phyloP scores from a whole-genome alignment of 2,113 vertebrate species.

The Coryphaenoides rupestris region DNA sequence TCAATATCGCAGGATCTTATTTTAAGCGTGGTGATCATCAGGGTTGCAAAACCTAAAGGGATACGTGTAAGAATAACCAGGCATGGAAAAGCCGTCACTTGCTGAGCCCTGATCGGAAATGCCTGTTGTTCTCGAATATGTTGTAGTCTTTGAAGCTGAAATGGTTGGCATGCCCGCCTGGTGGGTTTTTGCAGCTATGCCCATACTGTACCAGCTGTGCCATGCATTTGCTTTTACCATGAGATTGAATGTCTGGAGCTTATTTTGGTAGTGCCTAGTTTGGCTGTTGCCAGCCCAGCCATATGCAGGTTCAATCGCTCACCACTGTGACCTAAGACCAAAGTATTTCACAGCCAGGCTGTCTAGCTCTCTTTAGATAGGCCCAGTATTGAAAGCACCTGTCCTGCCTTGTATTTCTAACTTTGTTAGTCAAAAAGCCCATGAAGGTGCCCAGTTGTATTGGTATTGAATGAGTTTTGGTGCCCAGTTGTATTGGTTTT shows the following conservation, averaged over 20 bases:
- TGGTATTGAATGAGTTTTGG: no score
- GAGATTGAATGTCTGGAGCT: conserved; percentile 31
- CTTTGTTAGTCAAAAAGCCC: no score
- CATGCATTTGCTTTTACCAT: conserved; percentile 33
- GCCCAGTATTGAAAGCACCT: no score
- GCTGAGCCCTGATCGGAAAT: conserved; percentile 22
- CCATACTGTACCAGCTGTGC: conserved; percentile 36
- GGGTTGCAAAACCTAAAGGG: no score
- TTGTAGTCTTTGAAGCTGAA: conserved; percentile 24
- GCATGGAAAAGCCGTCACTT: conserved; percentile 8
- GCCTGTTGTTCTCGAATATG: conserved; percentile 42
- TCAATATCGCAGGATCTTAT: no score
- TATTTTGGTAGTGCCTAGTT: conserved; percentile 33
- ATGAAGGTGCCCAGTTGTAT: no score
- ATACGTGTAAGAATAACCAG: conserved; percentile 9
- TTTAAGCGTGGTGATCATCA: no score
- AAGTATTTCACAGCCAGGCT: conserved; percentile 16
- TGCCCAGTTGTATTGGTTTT: no score
- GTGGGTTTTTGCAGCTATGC: conserved; percentile 26
- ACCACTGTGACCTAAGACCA: conserved; percentile 10
- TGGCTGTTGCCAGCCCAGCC: conserved; percentile 30
- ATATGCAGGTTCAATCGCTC: conserved; percentile 4
- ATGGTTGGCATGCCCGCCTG: conserved; percentile 39
- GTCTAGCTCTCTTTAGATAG: neutral
- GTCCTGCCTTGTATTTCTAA: no score